Conservation (phyloP, 2,113 vertebrate genomes). For the Corythornis cristatus region DNA sequence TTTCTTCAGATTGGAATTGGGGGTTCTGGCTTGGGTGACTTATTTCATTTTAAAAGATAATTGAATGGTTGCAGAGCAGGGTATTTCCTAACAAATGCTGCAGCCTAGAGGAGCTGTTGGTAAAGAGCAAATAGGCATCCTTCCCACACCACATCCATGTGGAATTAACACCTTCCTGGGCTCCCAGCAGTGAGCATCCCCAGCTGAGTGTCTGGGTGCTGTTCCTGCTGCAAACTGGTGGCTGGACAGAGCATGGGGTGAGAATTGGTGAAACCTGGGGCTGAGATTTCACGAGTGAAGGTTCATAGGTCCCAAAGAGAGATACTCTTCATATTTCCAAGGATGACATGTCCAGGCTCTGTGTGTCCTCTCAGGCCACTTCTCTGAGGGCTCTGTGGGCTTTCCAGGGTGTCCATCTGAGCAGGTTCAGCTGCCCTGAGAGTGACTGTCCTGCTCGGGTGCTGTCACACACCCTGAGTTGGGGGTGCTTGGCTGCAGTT, state of each 20-base stretch:
- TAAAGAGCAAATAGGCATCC: not conserved
- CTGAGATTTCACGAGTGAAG: not conserved
- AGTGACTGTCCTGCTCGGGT: no score
- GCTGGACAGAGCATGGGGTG: not conserved
- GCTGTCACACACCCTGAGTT: not conserved
- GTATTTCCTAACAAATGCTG: not conserved
- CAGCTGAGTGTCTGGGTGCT: not conserved
- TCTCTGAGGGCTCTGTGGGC: not conserved
- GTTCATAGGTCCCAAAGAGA: not conserved
- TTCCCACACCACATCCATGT: not conserved
- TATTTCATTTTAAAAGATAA: not conserved
- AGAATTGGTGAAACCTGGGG: not conserved
- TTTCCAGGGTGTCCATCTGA: not conserved
- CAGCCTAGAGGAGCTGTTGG: not conserved
- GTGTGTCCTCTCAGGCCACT: not conserved
- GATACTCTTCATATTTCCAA: not conserved
- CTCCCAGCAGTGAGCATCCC: not conserved
- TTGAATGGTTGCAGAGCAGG: not conserved
- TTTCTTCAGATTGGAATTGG: not conserved
- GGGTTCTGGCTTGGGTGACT: not conserved
- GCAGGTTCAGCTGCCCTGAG: not conserved
- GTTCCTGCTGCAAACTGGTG: accelerated
- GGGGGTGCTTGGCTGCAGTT: not conserved
- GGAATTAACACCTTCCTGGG: not conserved
- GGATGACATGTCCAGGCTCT: accelerated